phyloP scores from a whole-genome alignment of 2,113 vertebrate genomes.

The Reinhardtius hippoglossoides region DNA sequence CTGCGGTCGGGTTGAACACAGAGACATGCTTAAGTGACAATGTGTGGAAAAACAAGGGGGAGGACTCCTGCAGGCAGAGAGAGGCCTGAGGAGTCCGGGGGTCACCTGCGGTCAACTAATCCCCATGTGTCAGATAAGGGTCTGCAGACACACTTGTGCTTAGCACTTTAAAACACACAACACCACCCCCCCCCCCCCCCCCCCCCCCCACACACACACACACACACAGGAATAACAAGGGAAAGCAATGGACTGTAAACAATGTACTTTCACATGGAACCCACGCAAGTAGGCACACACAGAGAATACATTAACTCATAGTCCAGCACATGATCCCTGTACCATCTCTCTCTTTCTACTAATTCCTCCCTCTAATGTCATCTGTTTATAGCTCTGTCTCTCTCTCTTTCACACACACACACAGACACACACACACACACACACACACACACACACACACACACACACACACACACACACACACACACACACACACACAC shows the following conservation, averaged over 20 bases:
- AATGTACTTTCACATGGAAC: constrained; percentile 30
- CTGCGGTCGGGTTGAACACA: neutral
- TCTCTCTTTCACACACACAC: neutral
- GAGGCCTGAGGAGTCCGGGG: constrained; percentile 8
- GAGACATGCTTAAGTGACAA: neutral
- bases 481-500: neutral
- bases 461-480: neutral
- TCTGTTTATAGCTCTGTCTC: neutral
- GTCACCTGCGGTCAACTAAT: constrained; percentile 45
- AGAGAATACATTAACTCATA: constrained; percentile 25
- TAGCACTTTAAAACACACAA: constrained; percentile 9
- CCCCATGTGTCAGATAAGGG: constrained; percentile 41
- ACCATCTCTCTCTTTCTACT: neutral
- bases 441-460: neutral
- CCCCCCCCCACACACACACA: constrained; percentile 14
- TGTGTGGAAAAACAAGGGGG: constrained; percentile 13
- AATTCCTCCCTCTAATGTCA: constrained; percentile 1
- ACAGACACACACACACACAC: neutral
- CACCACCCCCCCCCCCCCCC: too few species aligned
- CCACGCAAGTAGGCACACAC: neutral
- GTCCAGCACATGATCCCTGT: constrained; percentile 1
- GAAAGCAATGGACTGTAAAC: constrained; percentile 31
- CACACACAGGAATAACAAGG: neutral
- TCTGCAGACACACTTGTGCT: constrained; percentile 18
- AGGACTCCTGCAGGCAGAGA: constrained; percentile 15